Percentiles rank a stretch among this genome's conserved stretches.
Evolutionary conservation across 1,140 invertebrate genomes (phyloP).

Genomic region (Octopus sinensis): DNA sequence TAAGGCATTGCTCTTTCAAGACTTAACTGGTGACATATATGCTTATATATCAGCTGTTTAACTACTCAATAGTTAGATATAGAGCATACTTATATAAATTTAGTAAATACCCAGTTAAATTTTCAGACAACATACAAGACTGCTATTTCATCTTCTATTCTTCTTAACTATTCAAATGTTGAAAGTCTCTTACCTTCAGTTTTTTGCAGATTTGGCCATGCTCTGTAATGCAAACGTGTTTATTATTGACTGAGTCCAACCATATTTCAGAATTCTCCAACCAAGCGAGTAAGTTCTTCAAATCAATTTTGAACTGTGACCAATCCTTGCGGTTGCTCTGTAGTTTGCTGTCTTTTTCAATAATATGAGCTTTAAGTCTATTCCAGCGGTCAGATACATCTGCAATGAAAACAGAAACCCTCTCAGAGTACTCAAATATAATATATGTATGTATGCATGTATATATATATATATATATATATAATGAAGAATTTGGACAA

Average conservation of each 20-base stretch:
- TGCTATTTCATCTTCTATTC: too few species aligned
- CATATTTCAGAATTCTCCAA: conserved; percentile 81
- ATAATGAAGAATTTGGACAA: too few species aligned
- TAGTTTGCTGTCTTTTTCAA: conserved; percentile 72
- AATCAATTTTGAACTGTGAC: conserved; percentile 82
- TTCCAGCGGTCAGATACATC: conserved; percentile 68
- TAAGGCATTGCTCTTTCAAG: too few species aligned
- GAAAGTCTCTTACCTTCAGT: conserved; percentile 57
- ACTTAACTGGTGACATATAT: too few species aligned
- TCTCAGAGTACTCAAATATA: neutral
- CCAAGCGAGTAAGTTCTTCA: conserved; percentile 88
- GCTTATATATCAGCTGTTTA: too few species aligned
- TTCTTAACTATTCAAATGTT: too few species aligned
- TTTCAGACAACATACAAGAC: too few species aligned
- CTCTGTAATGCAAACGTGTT: conserved; percentile 74
- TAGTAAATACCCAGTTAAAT: too few species aligned
- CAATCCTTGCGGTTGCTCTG: conserved; percentile 75
- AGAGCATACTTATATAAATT: too few species aligned
- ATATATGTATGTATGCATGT: too few species aligned
- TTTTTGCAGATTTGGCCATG: conserved; percentile 81
- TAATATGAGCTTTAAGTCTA: conserved; percentile 63
- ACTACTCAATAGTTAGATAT: too few species aligned
- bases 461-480: too few species aligned
- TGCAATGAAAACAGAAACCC: conserved; percentile 19
- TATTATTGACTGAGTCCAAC: conserved; percentile 67